Base-by-base conservation (phyloP, 2,888 invertebrate genomes). In the Gnatocerus cornutus region DNA sequence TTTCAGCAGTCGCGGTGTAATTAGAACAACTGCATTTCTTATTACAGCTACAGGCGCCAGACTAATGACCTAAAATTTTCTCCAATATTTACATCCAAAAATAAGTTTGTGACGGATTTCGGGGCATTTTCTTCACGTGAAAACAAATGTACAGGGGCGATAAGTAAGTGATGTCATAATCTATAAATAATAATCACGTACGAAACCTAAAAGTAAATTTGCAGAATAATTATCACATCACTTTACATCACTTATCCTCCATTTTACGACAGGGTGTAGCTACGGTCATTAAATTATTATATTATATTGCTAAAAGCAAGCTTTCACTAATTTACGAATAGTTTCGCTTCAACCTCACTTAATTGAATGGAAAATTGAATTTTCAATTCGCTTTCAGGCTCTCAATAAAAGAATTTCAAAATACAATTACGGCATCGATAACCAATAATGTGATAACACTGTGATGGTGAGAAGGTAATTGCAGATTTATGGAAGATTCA, bases 21-120 rank as follows among this genome's bases (percentile, higher is more conserved):
- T 50, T 50, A 66, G 46, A 66, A 33, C 65, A 55, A 21, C 66
- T 58, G 66, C 58, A 63, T 10, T 48, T 50, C 39, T 58, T 58
- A 58, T 66, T 66, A 66, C 48, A 39, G 58, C 48, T 29, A 16
- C 39, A 33, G 58, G 66, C 66, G 58, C 48, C 66, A 58, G 58
- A 58, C 58, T 41, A 21, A 21, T 66, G 66, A 58, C 66, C 66
- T 50, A 66, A 48, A 66, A 66, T 58, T 58, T 52, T 37, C 16
- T 27, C 16, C 16, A 56, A 39, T 41, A n/a, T 7, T 37, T 21
- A 21, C 21, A 21, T 21, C 21, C 21, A 21, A 21, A 21, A 21
- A 21, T 21, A 21, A 21, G 21, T 21, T 21, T 21, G 21, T 21
- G 21, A 21, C 21, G 4, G 21, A 3, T 21, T 21, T 21, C 4